phyloP scores from a whole-genome alignment of 2,797 vertebrate genomes.

The Discoglossus pictus region DNA sequence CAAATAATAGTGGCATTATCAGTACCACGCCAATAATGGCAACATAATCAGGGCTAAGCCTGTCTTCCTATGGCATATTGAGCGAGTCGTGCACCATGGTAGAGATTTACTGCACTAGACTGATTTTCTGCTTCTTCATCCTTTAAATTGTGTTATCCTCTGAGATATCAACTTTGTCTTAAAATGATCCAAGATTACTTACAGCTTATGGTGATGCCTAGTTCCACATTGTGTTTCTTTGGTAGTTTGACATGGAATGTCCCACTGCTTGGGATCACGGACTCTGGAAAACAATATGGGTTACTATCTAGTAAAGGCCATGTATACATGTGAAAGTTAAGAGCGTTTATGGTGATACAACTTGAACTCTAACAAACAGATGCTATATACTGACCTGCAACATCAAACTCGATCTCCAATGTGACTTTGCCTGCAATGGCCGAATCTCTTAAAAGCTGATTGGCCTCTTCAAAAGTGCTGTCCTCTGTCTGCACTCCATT shows the following conservation, averaged over 20 bases:
- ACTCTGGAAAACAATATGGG: constrained; percentile 73
- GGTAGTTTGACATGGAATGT: constrained; percentile 98
- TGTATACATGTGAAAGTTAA: no score
- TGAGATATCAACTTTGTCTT: neutral
- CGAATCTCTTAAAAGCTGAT: constrained; percentile 94
- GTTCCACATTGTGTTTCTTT: constrained; percentile 95
- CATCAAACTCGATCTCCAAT: constrained; percentile 97
- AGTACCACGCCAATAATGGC: no score
- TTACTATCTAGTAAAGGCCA: no score
- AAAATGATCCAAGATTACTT: constrained; percentile 66
- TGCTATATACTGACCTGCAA: constrained; percentile 79
- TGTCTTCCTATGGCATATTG: no score
- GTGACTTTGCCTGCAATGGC: constrained; percentile 93
- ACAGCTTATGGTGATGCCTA: constrained; percentile 99
- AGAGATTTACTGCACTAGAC: no score
- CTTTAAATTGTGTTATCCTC: no score
- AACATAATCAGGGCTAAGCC: no score
- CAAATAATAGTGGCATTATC: no score
- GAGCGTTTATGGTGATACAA: no score
- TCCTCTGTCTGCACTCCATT: constrained; percentile 95
- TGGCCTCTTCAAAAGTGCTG: constrained; percentile 96
- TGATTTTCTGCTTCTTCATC: no score
- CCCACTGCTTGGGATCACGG: constrained; percentile 95
- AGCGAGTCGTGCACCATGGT: no score
- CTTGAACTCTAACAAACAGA: no score